These are phyloP conservation scores for Formica selysi DNA, from an alignment of 1,140 invertebrate species.

Conservation along the genomic window DNA sequence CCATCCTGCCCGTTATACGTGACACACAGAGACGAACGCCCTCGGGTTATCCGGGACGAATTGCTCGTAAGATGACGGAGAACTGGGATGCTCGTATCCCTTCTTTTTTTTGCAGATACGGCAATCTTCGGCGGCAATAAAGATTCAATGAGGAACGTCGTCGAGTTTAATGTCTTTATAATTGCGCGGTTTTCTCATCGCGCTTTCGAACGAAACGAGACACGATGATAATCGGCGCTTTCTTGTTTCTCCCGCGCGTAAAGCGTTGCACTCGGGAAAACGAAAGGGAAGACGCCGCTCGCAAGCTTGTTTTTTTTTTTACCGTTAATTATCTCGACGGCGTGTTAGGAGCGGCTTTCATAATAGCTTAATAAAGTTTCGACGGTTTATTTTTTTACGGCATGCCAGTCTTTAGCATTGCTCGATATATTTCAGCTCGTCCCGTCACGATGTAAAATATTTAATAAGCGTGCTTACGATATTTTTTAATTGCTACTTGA, in stretches of 20 bases:
- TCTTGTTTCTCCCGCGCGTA: not conserved
- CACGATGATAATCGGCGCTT: not conserved
- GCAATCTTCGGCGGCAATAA: conserved; percentile 31
- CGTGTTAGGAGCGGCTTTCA: not conserved
- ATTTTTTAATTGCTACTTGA: conserved; percentile 20
- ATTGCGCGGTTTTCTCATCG: conserved; percentile 49
- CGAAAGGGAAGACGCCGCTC: conserved; percentile 29
- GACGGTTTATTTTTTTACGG: not conserved
- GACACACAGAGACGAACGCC: conserved; percentile 9
- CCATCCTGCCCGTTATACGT: conserved; percentile 5
- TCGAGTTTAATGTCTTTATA: conserved; percentile 68
- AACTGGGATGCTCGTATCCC: not conserved
- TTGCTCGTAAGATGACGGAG: conserved; percentile 25
- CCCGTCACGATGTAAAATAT: not conserved
- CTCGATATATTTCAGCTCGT: not conserved
- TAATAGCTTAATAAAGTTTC: conserved; percentile 37
- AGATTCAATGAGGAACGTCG: conserved; percentile 53
- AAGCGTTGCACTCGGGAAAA: not conserved
- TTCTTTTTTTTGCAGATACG: conserved; percentile 50
- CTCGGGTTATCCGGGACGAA: conserved; percentile 37
- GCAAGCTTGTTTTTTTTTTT: not conserved
- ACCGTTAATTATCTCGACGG: conserved; percentile 22
- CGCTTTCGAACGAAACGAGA: not conserved
- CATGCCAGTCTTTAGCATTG: no score
- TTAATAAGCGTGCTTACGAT: not conserved